Conservation (phyloP, 2,888 invertebrate species). For the Lypha dubia region DNA sequence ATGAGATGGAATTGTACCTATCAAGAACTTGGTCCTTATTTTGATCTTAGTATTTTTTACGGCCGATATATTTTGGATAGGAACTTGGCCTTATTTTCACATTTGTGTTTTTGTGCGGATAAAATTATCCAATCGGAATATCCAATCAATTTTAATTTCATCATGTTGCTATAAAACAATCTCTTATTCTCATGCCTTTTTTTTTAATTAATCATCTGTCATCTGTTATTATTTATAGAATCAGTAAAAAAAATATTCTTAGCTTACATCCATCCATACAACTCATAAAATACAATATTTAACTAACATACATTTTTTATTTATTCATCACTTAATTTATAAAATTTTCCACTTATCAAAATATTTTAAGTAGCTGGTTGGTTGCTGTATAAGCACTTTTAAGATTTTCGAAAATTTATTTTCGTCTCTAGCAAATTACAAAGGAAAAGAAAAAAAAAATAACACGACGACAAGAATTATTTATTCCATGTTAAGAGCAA, state of each 20-base stretch:
- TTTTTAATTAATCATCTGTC: no score
- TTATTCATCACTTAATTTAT: constrained; percentile 2
- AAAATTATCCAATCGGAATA: no score
- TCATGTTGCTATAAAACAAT: no score
- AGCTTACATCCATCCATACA: neutral
- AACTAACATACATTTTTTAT: neutral
- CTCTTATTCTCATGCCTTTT: no score
- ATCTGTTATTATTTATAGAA: no score
- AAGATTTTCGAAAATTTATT: neutral
- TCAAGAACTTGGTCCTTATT: no score
- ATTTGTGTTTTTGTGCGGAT: no score
- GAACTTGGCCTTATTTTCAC: no score
- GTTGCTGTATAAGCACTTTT: neutral
- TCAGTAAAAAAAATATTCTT: neutral
- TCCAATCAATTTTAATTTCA: no score
- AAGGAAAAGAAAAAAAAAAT: constrained; percentile 5
- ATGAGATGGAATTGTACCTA: no score
- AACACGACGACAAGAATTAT: neutral
- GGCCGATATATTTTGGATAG: no score
- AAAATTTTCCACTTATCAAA: constrained; percentile 8
- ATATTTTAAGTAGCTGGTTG: constrained; percentile 15
- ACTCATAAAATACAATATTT: neutral
- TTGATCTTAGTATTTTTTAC: no score
- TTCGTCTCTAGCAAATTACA: neutral
- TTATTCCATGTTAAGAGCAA: constrained; percentile 28